Base-by-base conservation (phyloP, 2,113 vertebrate genomes). In the Haliaeetus leucogaster region DNA sequence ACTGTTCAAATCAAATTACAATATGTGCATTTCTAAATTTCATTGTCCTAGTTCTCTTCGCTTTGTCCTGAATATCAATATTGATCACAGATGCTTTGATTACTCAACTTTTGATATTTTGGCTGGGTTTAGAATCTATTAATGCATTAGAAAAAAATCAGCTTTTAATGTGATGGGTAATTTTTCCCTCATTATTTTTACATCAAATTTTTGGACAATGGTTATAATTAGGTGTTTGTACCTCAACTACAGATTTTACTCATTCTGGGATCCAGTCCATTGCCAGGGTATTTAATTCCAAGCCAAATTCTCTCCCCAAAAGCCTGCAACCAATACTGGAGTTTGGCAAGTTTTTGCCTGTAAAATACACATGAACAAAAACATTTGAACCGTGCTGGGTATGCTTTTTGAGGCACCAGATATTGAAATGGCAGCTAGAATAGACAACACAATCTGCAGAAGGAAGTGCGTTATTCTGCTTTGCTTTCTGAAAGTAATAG, bases 1-100 rank as follows among this genome's bases (percentile, higher is more conserved):
- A 83, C 71, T 93, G 59, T 83, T 92, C 88, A 92, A 92, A 96
- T 67, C 76, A 86, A 94, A 86, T 90, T 90, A 86, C 29, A 78
- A 17, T 71, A 86, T 1, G 0, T 72, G 38, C 38, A 74, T 74
- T 94, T 92, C 62, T 78, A 77, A 88, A 73, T 93, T 90, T 81
- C 32, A 59, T 83, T 89, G 45, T 71, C 71, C 90, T 47, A 22
- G 11, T 86, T 55, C 34, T 73, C 40, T 72, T 88, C 40, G 13
- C 6, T 62, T 86, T 86, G 56, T 62, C 34, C n/a, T 42, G 68
- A 71, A 50, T 79, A 36, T 16, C 86, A 88, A 71, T 71, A 92
- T 17, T 82, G 45, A 93, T 63, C 27, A 79, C 4, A 5, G 29
- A 50, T 53, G 62, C 32, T 83, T 70, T 48, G 48, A 52, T 61